Base-by-base conservation (phyloP, 2,888 invertebrate species). In the Allacma fusca region DNA sequence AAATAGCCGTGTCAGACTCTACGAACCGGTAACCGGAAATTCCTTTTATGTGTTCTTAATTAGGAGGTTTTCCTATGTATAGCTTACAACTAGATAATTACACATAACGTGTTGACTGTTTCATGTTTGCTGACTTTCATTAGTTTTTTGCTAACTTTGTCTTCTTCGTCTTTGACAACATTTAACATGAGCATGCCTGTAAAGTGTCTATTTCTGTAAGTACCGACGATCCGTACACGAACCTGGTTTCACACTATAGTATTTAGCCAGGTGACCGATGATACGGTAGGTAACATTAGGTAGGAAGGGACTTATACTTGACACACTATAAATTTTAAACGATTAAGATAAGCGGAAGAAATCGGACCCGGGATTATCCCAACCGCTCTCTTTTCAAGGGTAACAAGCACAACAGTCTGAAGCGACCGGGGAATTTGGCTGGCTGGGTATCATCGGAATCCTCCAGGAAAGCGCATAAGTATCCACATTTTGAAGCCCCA, bases 391-490 rank as follows among this genome's bases (percentile, higher is more conserved):
- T 77, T 73, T 80, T 77, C 34, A 84, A 84, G 65, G 85, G 85
- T 26, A 86, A 87, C 40, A 86, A 86, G 1, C 91, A 57, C 5
- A 76, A 90, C 80, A 91, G 91, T 0, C 84, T 90, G 0, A 92
- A 92, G 85, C 87, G 92, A 19, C 89, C 89, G 71, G 90, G 90
- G 0, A 91, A 19, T 88, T 89, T 75, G 91, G 90, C 1, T 89
- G 89, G 88, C 24, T 76, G 75, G 50, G 85, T 44, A 1, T 76
- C 75, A 24, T 34, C 57, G 5, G 75, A 68, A 40, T 76, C 75
- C 72, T 88, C 88, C 75, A 88, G 89, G 80, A 90, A 90, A 84
- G 85, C 89, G 24, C 87, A 87, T 7, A 91, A 90, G 84, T 88
- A 90, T 78, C 88, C 89, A 70, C 89, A 89, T 81, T 84, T 84